phyloP scores from a whole-genome alignment of 2,888 invertebrate species.

The Tromatobia lineatoria region DNA sequence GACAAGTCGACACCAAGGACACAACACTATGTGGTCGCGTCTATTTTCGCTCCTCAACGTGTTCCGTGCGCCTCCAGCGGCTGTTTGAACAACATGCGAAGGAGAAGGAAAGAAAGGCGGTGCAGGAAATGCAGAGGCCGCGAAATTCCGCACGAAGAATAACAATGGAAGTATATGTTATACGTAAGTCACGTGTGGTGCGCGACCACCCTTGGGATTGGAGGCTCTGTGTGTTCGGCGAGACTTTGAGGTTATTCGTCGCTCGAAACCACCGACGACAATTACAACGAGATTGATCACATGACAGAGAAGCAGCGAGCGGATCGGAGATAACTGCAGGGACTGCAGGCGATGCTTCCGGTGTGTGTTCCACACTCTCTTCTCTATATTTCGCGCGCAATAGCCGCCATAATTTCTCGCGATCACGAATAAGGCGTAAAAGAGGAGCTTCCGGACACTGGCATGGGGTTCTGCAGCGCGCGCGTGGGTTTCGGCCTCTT shows the following conservation, averaged over 20 bases:
- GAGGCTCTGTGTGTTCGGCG: slow-evolving; percentile 16
- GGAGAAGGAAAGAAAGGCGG: slow-evolving; percentile 33
- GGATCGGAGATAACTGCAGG: slow-evolving; percentile 20
- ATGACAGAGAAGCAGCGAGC: background rate
- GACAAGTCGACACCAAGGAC: no score
- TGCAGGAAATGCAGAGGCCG: slow-evolving; percentile 62
- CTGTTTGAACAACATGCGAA: slow-evolving; percentile 66
- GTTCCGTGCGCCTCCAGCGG: background rate
- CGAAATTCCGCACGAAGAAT: slow-evolving; percentile 66
- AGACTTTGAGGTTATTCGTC: background rate
- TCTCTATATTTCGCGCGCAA: slow-evolving; percentile 29
- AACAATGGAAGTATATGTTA: slow-evolving; percentile 46
- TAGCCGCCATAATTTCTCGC: slow-evolving; percentile 66
- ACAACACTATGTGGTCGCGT: background rate
- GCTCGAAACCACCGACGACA: background rate
- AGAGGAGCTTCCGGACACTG: slow-evolving; percentile 63
- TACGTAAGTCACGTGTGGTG: slow-evolving; percentile 52
- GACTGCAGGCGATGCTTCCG: slow-evolving; percentile 26
- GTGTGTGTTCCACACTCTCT: slow-evolving; percentile 22
- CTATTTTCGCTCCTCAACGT: slow-evolving; percentile 20
- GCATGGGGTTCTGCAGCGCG: slow-evolving; percentile 21
- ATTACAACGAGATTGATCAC: slow-evolving; percentile 49
- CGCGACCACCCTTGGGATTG: slow-evolving; percentile 58
- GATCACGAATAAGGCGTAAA: slow-evolving; percentile 69
- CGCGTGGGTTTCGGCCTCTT: slow-evolving; percentile 68